phyloP scores from a whole-genome alignment of 1,140 invertebrate genomes.

The Ptiloglossa arizonensis region DNA sequence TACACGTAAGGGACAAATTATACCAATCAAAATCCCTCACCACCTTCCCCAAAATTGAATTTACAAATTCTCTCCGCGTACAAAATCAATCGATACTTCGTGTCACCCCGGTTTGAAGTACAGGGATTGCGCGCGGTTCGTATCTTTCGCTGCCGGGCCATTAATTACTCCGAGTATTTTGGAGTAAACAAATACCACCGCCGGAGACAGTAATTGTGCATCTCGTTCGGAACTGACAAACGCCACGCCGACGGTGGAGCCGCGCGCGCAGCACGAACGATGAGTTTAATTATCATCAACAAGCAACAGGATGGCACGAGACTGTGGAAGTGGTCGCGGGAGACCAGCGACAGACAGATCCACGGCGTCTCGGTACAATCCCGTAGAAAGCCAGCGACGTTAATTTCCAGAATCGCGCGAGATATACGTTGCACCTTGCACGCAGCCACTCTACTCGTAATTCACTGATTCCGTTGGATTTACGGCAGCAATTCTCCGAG shows the following conservation, averaged over 20 bases:
- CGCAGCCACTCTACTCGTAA: constrained; percentile 30
- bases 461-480: constrained; percentile 59
- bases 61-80: too few relatives aligned
- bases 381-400: constrained; percentile 53
- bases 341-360: constrained; percentile 43
- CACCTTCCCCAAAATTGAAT: too few relatives aligned
- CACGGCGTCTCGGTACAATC: constrained; percentile 51
- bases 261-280: background rate
- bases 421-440: constrained; percentile 38
- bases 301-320: constrained; percentile 12
- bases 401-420: constrained; percentile 53
- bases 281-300: constrained; percentile 52
- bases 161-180: background rate
- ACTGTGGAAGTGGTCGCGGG: constrained; percentile 33
- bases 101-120: background rate
- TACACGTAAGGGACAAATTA: too few relatives aligned
- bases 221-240: constrained; percentile 1
- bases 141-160: background rate
- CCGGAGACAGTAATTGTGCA: background rate
- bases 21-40: too few relatives aligned
- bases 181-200: background rate
- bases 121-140: background rate
- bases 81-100: background rate
- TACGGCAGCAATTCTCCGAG: constrained; percentile 64
- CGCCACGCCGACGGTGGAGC: background rate